A percentile compares a stretch with the other conserved stretches of the same genome.
Conservation (phyloP, 2,797 vertebrate genomes). For the Erithacus rubecula region DNA sequence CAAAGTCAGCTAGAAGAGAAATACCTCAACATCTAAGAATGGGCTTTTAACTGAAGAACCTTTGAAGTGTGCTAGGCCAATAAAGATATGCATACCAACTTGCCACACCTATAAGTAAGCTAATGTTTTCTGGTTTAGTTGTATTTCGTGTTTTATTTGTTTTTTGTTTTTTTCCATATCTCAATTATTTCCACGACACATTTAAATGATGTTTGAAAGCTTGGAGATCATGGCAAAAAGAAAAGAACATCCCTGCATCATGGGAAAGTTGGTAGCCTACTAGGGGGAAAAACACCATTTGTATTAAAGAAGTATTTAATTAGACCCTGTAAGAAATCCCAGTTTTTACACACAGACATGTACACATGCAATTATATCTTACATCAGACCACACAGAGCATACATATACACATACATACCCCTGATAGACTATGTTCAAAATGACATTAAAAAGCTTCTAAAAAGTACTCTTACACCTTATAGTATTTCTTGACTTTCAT, state of each 20-base stretch:
- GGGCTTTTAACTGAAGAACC: not conserved
- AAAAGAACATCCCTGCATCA: not conserved
- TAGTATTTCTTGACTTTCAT: not conserved
- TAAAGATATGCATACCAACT: not conserved
- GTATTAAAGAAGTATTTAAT: not conserved
- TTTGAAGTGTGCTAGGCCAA: not conserved
- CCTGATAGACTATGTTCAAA: not conserved
- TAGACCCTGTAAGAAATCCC: not conserved
- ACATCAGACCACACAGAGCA: rapidly evolving
- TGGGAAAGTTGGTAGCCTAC: not conserved
- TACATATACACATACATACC: too few species aligned
- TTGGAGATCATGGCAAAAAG: not conserved
- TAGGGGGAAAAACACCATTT: not conserved
- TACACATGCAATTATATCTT: not conserved
- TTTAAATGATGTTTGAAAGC: not conserved
- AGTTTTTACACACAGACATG: not conserved
- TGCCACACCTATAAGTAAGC: not conserved
- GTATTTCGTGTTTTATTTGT: rapidly evolving
- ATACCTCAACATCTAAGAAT: not conserved
- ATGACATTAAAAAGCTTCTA: not conserved
- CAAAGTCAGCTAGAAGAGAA: not conserved
- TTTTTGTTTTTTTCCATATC: not conserved
- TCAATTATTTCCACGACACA: not conserved
- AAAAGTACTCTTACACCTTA: not conserved
- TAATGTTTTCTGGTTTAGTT: not conserved